These are phyloP conservation scores for Ciona savignyi DNA, from an alignment of 23 tunicate genomes.

Conservation along the genomic window DNA sequence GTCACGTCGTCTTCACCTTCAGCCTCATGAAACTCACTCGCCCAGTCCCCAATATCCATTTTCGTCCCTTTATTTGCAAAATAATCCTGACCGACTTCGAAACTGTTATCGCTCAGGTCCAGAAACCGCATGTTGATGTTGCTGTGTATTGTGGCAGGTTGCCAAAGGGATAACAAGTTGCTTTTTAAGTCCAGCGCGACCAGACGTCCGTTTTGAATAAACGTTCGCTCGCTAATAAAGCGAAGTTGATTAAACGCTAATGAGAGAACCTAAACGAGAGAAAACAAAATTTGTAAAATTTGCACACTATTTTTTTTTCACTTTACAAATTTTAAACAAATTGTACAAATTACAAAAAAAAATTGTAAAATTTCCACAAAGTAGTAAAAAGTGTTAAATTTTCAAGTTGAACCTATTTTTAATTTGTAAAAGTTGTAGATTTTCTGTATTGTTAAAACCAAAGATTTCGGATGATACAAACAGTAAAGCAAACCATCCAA, in stretches of 20 bases:
- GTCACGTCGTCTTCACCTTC: background rate
- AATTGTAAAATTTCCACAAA: too few species aligned
- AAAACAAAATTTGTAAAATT: too few species aligned
- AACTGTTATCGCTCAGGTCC: background rate
- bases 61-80: background rate
- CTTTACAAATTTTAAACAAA: too few species aligned
- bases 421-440: too few species aligned
- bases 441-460: too few species aligned
- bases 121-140: background rate
- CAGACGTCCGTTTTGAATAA: background rate
- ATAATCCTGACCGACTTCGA: background rate
- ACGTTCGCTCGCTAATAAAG: background rate
- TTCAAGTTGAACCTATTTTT: too few species aligned
- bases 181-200: background rate
- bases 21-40: background rate
- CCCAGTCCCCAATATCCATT: background rate
- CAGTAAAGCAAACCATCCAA: too few species aligned
- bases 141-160: background rate
- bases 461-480: too few species aligned
- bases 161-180: background rate
- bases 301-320: too few species aligned
- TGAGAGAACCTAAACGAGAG: background rate
- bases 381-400: too few species aligned
- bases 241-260: background rate
- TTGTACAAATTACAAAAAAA: too few species aligned